A percentile compares a stretch with the other conserved stretches of the same genome.
Conservation (phyloP, 2,113 vertebrate species). For the Conger conger region DNA sequence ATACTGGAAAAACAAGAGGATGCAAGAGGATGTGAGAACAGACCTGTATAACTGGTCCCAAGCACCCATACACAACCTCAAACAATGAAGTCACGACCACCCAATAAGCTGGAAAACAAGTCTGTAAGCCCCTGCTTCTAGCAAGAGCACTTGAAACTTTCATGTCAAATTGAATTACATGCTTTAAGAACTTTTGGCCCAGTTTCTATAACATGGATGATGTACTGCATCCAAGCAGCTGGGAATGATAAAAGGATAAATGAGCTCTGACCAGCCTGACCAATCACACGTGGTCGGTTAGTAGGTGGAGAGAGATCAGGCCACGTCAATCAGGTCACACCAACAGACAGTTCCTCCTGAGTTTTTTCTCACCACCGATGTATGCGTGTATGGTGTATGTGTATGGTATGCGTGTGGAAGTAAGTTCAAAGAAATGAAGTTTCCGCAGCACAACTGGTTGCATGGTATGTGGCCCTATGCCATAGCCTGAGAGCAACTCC, state of each 20-base stretch:
- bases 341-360: too few species aligned
- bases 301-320: too few species aligned
- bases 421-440: too few species aligned
- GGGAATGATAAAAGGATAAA: not conserved
- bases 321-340: too few species aligned
- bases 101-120: not conserved
- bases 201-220: not conserved
- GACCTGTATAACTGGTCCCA: not conserved
- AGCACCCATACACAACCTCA: not conserved
- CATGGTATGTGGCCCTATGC: too few species aligned
- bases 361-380: too few species aligned
- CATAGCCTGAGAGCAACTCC: too few species aligned
- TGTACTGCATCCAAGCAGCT: not conserved
- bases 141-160: not conserved
- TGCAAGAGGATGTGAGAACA: not conserved
- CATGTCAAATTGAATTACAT: not conserved
- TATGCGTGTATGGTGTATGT: too few species aligned
- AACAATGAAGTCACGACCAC: not conserved
- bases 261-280: not conserved
- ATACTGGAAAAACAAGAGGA: not conserved
- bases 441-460: too few species aligned
- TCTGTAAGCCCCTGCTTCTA: not conserved
- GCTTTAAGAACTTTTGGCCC: not conserved
- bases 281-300: not conserved
- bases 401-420: too few species aligned